Evolutionary conservation across 2,113 vertebrate species (phyloP).

Genomic region (Tyrannus savana): DNA sequence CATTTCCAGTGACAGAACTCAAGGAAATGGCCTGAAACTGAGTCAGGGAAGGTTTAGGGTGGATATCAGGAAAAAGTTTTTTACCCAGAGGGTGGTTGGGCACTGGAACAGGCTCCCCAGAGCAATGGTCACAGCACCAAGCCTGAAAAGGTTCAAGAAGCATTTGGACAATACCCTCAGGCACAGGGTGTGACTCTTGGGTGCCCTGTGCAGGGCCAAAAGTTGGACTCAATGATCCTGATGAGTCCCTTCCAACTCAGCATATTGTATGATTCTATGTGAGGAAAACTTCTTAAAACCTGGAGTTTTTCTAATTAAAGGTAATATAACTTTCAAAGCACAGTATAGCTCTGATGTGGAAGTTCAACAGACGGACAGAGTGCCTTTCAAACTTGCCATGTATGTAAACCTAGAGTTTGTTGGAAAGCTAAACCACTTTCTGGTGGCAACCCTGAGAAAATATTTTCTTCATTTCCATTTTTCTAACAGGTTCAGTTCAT

Average conservation of each 20-base stretch:
- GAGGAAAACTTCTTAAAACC: not conserved
- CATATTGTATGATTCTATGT: not conserved
- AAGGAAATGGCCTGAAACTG: not conserved
- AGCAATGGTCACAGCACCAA: not conserved
- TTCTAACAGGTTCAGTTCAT: not conserved
- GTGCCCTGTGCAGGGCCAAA: not conserved
- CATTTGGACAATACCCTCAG: not conserved
- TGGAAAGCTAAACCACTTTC: not conserved
- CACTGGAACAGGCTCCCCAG: not conserved
- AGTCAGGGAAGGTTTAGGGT: not conserved
- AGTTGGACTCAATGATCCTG: rapidly evolving
- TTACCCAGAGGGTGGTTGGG: rapidly evolving
- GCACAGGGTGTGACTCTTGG: not conserved
- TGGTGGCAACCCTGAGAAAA: not conserved
- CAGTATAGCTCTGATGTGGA: not conserved
- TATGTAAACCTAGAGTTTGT: not conserved
- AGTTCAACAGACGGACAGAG: not conserved
- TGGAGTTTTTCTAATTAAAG: not conserved
- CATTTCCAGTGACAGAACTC: not conserved
- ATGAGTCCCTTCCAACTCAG: not conserved
- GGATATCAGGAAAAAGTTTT: not conserved
- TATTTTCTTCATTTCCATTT: not conserved
- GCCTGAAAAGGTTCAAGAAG: not conserved
- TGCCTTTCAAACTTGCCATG: not conserved
- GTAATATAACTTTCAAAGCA: not conserved